Percentiles rank a stretch among this genome's conserved stretches.
Evolutionary conservation across 2,888 invertebrate species (phyloP).

Genomic region (Strigamia transsilvanica): DNA sequence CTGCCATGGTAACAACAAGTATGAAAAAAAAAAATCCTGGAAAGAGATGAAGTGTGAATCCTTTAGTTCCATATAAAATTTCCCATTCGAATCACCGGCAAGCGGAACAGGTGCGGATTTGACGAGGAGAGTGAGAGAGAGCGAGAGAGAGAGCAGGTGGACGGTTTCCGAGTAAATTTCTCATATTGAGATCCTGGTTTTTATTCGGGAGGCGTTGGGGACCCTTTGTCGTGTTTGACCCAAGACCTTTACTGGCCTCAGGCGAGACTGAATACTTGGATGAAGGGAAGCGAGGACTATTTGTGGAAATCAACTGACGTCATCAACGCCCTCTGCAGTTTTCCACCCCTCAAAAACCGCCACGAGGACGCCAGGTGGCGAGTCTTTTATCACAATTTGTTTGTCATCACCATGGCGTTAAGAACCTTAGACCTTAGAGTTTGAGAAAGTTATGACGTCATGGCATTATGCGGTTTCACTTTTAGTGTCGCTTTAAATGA

Average conservation of each 20-base stretch:
- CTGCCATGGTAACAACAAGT: constrained; percentile 21
- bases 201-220: neutral
- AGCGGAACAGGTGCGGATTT: constrained; percentile 5
- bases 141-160: neutral
- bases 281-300: constrained; percentile 16
- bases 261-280: constrained; percentile 12
- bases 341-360: neutral
- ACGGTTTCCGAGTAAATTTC: constrained; percentile 5
- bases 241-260: constrained; percentile 16
- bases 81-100: neutral
- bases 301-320: constrained; percentile 25
- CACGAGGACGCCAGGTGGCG: constrained; percentile 9
- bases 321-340: constrained; percentile 15
- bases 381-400: neutral
- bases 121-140: neutral
- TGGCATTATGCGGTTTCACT: neutral
- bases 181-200: constrained; percentile 1
- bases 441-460: neutral
- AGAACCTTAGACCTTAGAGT: neutral
- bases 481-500: neutral
- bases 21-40: neutral
- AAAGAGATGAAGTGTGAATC: constrained; percentile 16
- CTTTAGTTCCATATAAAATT: constrained; percentile 15
- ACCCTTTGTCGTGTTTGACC: constrained; percentile 25
- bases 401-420: constrained; percentile 16